Evolutionary conservation across 1,140 invertebrate genomes (phyloP), one percentile per base, ranked within the genome.

Genomic region (Cydia amplana): DNA sequence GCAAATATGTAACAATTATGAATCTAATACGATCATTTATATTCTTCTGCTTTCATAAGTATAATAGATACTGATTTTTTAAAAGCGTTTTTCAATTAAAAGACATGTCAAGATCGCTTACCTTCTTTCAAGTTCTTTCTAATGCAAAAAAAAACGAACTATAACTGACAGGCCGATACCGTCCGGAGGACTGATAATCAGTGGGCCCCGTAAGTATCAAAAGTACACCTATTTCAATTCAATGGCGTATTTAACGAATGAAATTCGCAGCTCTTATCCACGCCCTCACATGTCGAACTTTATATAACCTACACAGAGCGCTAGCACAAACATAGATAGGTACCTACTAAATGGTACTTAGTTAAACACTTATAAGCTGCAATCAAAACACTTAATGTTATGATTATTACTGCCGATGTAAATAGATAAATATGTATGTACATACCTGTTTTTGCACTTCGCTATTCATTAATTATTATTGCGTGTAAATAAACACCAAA

Each of bases 281-380:
- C 40, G 28, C 67, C 67, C 40, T 60, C n/a, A 60, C 10, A 36
- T 70, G 14, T 70, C 40, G 9, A 43, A 36, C 40, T 70, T 70
- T 32, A 70, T 32, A 70, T 36, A 70, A 36, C 67, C 4, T n/a
- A 18, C 40, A 32, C 16, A 6, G 14, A 32, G 40, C 67, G 18
- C n/a, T 51, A 18, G 18, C 28, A 18, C 18, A 43, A 70, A 70
- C n/a, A 70, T 16, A 60, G 20, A 20, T 23, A 32, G 4, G 28
- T 32, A 32, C 2, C 2, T 32, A 23, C n/a, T 60, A 10, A 23
- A 60, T 60, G 55, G 0, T 0, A 51, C 7, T 51, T 51, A 2
- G 4, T 51, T 18, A 51, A 2, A 46, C 12, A 14, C 40, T 32
- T 46, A 12, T 46, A 51, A 16, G 16, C 49, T 51, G 4, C 49